Percentiles rank a stretch among this genome's conserved stretches.
Evolutionary conservation across 2,797 vertebrate genomes (phyloP).

Genomic region (Sebastes ruberrimus): DNA sequence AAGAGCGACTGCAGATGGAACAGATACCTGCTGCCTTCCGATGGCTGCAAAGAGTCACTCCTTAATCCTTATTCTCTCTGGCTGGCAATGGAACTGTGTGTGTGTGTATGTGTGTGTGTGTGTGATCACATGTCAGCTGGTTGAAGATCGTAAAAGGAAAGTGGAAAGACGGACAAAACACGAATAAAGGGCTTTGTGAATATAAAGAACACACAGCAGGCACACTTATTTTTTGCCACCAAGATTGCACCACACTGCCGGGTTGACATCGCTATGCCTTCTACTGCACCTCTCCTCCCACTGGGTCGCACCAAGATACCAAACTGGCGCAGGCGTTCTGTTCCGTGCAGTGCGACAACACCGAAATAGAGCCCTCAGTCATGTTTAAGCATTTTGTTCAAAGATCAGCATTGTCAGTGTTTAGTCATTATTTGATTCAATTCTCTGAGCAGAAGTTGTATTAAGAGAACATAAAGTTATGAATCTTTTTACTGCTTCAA

Average conservation of each 20-base stretch:
- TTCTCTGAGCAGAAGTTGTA: neutral
- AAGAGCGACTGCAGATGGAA: neutral
- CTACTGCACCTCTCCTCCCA: neutral
- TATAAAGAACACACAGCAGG: neutral
- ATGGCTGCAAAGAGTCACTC: neutral
- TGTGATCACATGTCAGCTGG: neutral
- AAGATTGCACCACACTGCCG: neutral
- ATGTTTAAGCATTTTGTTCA: neutral
- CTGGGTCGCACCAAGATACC: neutral
- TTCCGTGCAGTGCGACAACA: neutral
- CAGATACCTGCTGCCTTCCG: neutral
- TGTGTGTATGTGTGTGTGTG: neutral
- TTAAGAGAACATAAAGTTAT: neutral
- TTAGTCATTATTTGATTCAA: neutral
- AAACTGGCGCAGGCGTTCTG: neutral
- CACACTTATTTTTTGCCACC: neutral
- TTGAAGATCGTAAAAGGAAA: neutral
- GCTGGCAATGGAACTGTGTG: neutral
- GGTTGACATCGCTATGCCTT: neutral
- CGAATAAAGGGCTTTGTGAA: neutral
- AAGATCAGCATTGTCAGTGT: neutral
- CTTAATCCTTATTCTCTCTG: neutral
- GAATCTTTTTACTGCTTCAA: neutral
- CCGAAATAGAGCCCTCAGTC: neutral
- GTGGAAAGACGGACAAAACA: neutral